A percentile compares a stretch with the other conserved stretches of the same genome.
phyloP scores from a whole-genome alignment of 2,113 vertebrate genomes.

The Nycticryphes semicollaris region DNA sequence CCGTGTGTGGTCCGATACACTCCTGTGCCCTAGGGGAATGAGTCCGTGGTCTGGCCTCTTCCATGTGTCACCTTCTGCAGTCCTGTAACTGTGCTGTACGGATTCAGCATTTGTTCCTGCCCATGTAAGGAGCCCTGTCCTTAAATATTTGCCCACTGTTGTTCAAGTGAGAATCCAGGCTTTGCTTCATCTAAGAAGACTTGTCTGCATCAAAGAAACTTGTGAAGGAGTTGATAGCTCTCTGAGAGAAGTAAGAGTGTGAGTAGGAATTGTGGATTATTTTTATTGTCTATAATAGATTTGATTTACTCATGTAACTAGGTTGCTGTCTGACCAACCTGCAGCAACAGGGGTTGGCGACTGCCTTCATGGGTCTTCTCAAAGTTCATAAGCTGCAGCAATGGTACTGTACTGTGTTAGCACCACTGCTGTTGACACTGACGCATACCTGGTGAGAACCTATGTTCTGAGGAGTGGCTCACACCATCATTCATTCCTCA shows the following conservation, averaged over 20 bases:
- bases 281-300: background rate
- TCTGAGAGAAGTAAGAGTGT: background rate
- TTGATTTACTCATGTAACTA: background rate
- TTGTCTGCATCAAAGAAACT: background rate
- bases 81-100: background rate
- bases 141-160: background rate
- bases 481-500: background rate
- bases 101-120: background rate
- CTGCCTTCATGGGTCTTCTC: background rate
- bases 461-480: background rate
- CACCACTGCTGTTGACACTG: fast-evolving
- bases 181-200: background rate
- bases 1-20: background rate
- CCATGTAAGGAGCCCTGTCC: background rate
- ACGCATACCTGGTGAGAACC: background rate
- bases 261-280: background rate
- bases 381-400: background rate
- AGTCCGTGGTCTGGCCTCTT: background rate
- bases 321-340: background rate
- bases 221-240: background rate
- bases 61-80: background rate
- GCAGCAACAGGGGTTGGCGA: background rate
- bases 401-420: background rate
- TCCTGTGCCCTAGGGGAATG: background rate
- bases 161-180: background rate